Conservation (phyloP, 1,140 invertebrate species). For the Anastatus disparis region DNA sequence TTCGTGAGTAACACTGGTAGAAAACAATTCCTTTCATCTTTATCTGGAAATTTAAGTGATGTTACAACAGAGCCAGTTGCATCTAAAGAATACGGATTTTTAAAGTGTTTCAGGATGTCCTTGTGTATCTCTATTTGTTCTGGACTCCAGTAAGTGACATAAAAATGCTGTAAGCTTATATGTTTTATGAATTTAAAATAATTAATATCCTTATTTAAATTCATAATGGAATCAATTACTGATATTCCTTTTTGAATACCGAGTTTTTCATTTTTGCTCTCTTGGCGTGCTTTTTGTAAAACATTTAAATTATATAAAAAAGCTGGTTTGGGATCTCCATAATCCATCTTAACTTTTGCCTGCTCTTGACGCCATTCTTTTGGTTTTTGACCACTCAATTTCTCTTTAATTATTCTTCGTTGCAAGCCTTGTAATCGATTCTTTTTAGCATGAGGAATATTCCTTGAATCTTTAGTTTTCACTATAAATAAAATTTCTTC, state of each 20-base stretch:
- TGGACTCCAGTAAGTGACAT: not conserved
- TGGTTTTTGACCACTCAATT: not conserved
- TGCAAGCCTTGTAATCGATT: not conserved
- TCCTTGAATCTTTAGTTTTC: not conserved
- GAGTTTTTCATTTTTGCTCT: not conserved
- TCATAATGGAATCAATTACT: not conserved
- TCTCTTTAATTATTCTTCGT: not conserved
- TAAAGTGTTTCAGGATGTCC: not conserved
- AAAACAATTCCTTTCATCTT: not conserved
- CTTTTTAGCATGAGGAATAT: not conserved
- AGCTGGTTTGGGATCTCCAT: not conserved
- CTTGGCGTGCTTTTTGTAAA: not conserved
- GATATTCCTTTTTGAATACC: not conserved
- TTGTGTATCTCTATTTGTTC: slow-evolving; percentile 15
- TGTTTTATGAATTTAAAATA: not conserved
- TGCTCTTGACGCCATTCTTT: not conserved
- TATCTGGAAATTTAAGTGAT: not conserved
- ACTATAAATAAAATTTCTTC: not conserved
- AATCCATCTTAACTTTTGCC: not conserved
- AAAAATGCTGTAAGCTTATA: slow-evolving; percentile 5
- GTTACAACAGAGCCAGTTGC: slow-evolving; percentile 4
- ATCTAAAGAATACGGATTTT: slow-evolving; percentile 3
- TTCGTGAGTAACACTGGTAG: not conserved
- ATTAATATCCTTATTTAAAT: not conserved
- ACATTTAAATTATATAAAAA: not conserved